These are phyloP conservation scores for Amphipyra berbera DNA, from an alignment of 2,888 invertebrate species.

Conservation along the genomic window DNA sequence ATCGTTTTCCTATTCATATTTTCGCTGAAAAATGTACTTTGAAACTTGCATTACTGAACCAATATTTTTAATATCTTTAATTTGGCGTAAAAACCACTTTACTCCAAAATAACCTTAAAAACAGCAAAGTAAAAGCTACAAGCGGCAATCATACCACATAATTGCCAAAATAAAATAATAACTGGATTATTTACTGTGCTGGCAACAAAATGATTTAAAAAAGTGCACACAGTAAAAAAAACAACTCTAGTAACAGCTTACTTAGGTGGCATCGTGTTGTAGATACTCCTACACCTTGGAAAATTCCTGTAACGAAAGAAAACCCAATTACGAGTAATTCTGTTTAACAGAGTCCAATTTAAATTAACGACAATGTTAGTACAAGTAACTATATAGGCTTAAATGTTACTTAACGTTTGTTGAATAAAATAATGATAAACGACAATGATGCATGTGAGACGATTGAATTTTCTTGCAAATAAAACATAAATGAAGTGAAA, in stretches of 20 bases:
- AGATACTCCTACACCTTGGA: slow-evolving; percentile 78
- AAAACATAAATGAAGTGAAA: no score
- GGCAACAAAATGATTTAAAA: slow-evolving; percentile 39
- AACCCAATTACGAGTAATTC: slow-evolving; percentile 65
- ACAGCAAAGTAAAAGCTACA: slow-evolving; percentile 39
- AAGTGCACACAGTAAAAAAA: slow-evolving; percentile 40
- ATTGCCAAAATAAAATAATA: slow-evolving; percentile 42
- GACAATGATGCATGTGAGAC: slow-evolving; percentile 7
- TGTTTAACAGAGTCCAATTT: slow-evolving; percentile 43
- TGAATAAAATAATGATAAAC: slow-evolving; percentile 19
- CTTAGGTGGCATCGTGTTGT: slow-evolving; percentile 87
- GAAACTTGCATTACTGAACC: slow-evolving; percentile 3
- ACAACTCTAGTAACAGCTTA: slow-evolving; percentile 73
- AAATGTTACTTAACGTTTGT: slow-evolving; percentile 20
- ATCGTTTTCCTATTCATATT: slow-evolving; percentile 2
- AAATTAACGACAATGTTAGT: slow-evolving; percentile 51
- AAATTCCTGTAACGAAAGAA: slow-evolving; percentile 86
- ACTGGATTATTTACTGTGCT: slow-evolving; percentile 30
- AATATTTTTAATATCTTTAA: slow-evolving; percentile 5
- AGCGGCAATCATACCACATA: slow-evolving; percentile 34
- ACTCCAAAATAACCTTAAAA: slow-evolving; percentile 25
- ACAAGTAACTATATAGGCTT: slow-evolving; percentile 32
- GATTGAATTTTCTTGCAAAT: no score
- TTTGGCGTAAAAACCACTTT: slow-evolving; percentile 6
- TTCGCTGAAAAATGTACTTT: slow-evolving; percentile 13